Percentiles rank a stretch among this genome's conserved stretches.
Conservation (phyloP, 2,888 invertebrate genomes). For the Crematogaster levior region DNA sequence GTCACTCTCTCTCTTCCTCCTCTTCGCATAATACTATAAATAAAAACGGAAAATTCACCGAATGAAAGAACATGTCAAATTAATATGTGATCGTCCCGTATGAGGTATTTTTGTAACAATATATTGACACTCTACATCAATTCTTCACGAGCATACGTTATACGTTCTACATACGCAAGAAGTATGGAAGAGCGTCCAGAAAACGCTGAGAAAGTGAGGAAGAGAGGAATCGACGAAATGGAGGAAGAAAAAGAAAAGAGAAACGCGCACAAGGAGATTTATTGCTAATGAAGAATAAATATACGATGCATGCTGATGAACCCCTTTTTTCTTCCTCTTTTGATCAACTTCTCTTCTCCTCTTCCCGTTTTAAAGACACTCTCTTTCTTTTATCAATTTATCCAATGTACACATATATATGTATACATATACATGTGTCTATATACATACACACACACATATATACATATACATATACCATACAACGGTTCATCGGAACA, state of each 20-base stretch:
- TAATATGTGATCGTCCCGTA: conserved; percentile 73
- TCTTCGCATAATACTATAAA: conserved; percentile 77
- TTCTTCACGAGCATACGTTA: conserved; percentile 72
- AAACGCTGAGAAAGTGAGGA: background rate
- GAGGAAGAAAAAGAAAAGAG: conserved; percentile 23
- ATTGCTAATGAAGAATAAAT: conserved; percentile 73
- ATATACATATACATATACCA: conserved; percentile 51
- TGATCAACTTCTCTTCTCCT: conserved; percentile 21
- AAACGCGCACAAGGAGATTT: conserved; percentile 61
- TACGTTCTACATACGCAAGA: conserved; percentile 56
- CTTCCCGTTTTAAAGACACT: conserved; percentile 60
- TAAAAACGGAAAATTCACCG: conserved; percentile 74
- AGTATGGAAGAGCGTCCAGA: conserved; percentile 32
- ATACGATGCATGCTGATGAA: conserved; percentile 49
- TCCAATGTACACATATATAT: conserved; percentile 50
- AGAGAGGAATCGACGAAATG: conserved; percentile 7
- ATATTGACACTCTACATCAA: conserved; percentile 77
- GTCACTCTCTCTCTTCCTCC: conserved; percentile 66
- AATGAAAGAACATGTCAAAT: conserved; percentile 72
- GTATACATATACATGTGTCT: background rate
- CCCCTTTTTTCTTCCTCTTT: conserved; percentile 5
- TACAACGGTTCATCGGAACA: conserved; percentile 73
- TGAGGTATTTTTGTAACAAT: conserved; percentile 77
- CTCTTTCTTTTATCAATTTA: conserved; percentile 63
- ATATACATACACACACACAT: background rate